Percentiles rank a stretch among this genome's conserved stretches.
Conservation (phyloP, 2,888 invertebrate genomes). For the Poecilus cupreus region DNA sequence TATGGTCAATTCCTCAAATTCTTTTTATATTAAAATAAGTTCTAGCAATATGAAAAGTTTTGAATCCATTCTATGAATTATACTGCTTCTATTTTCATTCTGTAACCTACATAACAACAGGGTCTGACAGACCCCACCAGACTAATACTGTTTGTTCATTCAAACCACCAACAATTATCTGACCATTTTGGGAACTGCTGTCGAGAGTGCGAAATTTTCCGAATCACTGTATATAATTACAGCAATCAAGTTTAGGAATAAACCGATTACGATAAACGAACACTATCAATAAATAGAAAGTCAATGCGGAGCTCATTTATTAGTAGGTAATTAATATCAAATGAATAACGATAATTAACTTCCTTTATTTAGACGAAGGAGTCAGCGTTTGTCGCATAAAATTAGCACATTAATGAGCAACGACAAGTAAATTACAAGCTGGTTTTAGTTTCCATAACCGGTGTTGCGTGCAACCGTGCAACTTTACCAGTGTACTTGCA, state of each 20-base stretch:
- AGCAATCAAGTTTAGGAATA: background rate
- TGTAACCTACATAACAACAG: too few relatives aligned
- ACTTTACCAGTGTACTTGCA: background rate
- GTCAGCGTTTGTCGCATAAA: background rate
- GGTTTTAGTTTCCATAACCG: background rate
- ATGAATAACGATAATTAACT: conserved; percentile 28
- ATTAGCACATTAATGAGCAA: background rate
- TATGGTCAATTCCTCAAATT: too few relatives aligned
- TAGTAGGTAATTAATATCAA: conserved; percentile 27
- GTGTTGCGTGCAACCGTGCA: background rate
- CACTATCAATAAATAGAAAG: conserved; percentile 12
- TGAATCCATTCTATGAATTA: too few relatives aligned
- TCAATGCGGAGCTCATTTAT: conserved; percentile 15
- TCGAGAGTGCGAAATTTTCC: too few relatives aligned
- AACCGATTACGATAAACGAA: background rate
- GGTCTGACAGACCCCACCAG: too few relatives aligned
- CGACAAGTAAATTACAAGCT: background rate
- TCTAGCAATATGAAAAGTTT: too few relatives aligned
- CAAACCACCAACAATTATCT: too few relatives aligned
- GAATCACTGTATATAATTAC: background rate
- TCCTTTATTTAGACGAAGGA: background rate
- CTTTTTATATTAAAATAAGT: too few relatives aligned
- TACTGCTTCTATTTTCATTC: too few relatives aligned
- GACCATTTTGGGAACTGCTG: too few relatives aligned
- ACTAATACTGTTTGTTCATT: too few relatives aligned